A percentile compares a stretch with the other conserved stretches of the same genome.
Evolutionary conservation across 2,888 invertebrate species (phyloP).

Genomic region (Thyatira batis): DNA sequence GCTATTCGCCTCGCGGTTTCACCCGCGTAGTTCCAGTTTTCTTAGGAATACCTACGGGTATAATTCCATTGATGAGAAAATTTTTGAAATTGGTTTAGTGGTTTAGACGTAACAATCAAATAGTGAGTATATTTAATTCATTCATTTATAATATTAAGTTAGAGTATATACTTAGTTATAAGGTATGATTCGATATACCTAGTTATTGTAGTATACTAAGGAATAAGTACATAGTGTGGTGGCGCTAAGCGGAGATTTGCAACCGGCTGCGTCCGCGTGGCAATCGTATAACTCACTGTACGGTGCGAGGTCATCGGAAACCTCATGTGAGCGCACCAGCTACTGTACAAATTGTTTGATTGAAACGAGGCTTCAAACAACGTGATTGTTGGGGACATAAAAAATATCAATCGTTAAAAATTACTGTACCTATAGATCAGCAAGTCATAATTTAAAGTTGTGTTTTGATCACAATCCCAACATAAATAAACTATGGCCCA

Average conservation of each 20-base stretch:
- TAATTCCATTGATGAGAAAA: too few species aligned
- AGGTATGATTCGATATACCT: too few species aligned
- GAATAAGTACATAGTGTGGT: neutral
- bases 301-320: constrained; percentile 55
- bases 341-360: constrained; percentile 26
- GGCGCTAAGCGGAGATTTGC: constrained; percentile 43
- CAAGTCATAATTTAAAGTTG: neutral
- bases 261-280: constrained; percentile 23
- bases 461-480: too few species aligned
- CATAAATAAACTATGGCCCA: too few species aligned
- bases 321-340: constrained; percentile 47
- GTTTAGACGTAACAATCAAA: too few species aligned
- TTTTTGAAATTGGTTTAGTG: too few species aligned
- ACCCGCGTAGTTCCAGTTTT: too few species aligned
- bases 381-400: neutral
- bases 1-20: too few species aligned
- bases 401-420: neutral
- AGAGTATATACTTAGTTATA: too few species aligned
- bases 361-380: constrained; percentile 14
- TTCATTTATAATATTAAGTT: too few species aligned
- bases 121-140: too few species aligned
- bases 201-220: neutral
- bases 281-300: constrained; percentile 32
- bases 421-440: neutral
- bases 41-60: too few species aligned